These are phyloP conservation scores for Drosophila insularis DNA, from an alignment of 1,140 invertebrate genomes.

Conservation along the genomic window DNA sequence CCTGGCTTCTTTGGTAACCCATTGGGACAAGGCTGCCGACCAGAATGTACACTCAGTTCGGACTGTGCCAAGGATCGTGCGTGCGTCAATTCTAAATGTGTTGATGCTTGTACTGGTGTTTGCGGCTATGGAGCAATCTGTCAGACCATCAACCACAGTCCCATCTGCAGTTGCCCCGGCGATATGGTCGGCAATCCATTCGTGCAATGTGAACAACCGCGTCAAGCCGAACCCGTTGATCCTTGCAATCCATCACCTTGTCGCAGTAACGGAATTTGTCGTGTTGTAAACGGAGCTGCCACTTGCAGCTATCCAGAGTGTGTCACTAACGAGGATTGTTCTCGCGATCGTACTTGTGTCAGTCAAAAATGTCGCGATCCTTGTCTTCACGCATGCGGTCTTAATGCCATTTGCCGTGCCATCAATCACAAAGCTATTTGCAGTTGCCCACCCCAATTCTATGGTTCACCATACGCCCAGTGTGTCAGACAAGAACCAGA, in stretches of 20 bases:
- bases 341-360: constrained; percentile 90
- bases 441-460: constrained; percentile 90
- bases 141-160: constrained; percentile 89
- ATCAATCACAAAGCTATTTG: constrained; percentile 92
- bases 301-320: constrained; percentile 93
- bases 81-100: constrained; percentile 91
- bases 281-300: constrained; percentile 87
- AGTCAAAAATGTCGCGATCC: constrained; percentile 92
- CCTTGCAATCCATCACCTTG: constrained; percentile 93
- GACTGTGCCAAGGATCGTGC: constrained; percentile 90
- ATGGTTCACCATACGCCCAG: constrained; percentile 90
- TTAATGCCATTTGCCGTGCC: constrained; percentile 92
- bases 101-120: constrained; percentile 90
- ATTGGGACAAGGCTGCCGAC: constrained; percentile 87
- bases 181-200: constrained; percentile 89
- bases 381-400: constrained; percentile 90
- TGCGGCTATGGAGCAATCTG: constrained; percentile 85
- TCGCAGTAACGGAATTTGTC: constrained; percentile 90
- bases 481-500: constrained; percentile 84
- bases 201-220: constrained; percentile 85
- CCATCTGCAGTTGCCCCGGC: constrained; percentile 88
- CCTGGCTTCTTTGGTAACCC: constrained; percentile 91
- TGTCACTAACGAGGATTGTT: constrained; percentile 92
- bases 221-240: constrained; percentile 83
- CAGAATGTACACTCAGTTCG: constrained; percentile 90